These are phyloP conservation scores for Hypsibius dujardini DNA, from an alignment of 1,140 invertebrate species.

Conservation along the genomic window DNA sequence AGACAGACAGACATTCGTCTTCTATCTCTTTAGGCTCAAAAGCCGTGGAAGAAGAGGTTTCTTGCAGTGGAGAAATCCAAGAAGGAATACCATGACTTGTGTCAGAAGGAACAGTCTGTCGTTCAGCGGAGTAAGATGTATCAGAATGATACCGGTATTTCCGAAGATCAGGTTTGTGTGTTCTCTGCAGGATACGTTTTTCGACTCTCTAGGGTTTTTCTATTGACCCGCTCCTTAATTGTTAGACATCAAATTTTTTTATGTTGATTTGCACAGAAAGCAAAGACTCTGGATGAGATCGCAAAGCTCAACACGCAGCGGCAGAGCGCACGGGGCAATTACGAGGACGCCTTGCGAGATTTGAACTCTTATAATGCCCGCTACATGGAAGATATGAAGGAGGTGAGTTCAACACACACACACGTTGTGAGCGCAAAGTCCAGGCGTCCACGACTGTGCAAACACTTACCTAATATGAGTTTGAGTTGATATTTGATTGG, in stretches of 20 bases:
- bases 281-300: constrained; percentile 84
- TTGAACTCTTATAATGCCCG: constrained; percentile 87
- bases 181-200: not conserved
- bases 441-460: too few species aligned
- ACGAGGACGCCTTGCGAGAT: constrained; percentile 70
- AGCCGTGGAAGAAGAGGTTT: constrained; percentile 82
- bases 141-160: constrained; percentile 58
- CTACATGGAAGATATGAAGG: constrained; percentile 87
- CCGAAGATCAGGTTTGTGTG: constrained; percentile 9
- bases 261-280: constrained; percentile 45
- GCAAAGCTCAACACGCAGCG: constrained; percentile 84
- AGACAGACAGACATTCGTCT: not conserved
- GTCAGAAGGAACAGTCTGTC: constrained; percentile 85
- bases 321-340: constrained; percentile 71
- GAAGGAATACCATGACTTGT: constrained; percentile 81
- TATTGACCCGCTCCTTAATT: too few species aligned
- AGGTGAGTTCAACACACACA: constrained; percentile 59
- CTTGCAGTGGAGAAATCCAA: constrained; percentile 81
- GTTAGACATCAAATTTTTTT: not conserved
- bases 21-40: constrained; percentile 48
- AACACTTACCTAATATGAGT: not conserved
- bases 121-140: constrained; percentile 89
- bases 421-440: too few species aligned
- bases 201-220: too few species aligned
- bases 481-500: not conserved